These are phyloP conservation scores for Abrostola tripartita DNA, from an alignment of 2,888 invertebrate species.

Conservation along the genomic window DNA sequence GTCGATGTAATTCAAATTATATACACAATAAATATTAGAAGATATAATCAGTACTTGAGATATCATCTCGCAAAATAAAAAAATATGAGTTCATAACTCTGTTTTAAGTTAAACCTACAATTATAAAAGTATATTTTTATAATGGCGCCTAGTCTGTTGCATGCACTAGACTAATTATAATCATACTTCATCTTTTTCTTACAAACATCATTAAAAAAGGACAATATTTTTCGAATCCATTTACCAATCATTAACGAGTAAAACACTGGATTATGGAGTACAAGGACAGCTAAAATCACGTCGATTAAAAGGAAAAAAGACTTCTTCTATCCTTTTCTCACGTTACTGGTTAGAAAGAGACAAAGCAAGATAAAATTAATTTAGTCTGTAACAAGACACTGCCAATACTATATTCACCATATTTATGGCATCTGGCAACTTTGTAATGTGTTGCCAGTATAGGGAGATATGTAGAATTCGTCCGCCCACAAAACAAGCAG, in stretches of 20 bases:
- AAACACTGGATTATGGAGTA: too few relatives aligned
- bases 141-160: background rate
- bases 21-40: conserved; percentile 17
- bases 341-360: too few relatives aligned
- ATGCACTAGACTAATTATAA: background rate
- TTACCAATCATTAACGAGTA: too few relatives aligned
- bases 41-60: conserved; percentile 46
- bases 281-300: too few relatives aligned
- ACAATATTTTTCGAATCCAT: too few relatives aligned
- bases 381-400: background rate
- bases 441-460: conserved; percentile 4
- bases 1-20: conserved; percentile 13
- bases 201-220: too few relatives aligned
- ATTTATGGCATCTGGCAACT: conserved; percentile 10
- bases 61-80: conserved; percentile 29
- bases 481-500: conserved; percentile 18
- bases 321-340: too few relatives aligned
- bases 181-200: too few relatives aligned
- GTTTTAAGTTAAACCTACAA: conserved; percentile 14
- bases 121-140: background rate
- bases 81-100: conserved; percentile 42
- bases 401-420: background rate
- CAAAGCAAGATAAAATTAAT: too few relatives aligned
- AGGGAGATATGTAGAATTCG: background rate
- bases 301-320: too few relatives aligned